Percentiles rank a stretch among this genome's conserved stretches.
Evolutionary conservation across 23 tunicate genomes (phyloP).

Genomic region (Corella eumyota): DNA sequence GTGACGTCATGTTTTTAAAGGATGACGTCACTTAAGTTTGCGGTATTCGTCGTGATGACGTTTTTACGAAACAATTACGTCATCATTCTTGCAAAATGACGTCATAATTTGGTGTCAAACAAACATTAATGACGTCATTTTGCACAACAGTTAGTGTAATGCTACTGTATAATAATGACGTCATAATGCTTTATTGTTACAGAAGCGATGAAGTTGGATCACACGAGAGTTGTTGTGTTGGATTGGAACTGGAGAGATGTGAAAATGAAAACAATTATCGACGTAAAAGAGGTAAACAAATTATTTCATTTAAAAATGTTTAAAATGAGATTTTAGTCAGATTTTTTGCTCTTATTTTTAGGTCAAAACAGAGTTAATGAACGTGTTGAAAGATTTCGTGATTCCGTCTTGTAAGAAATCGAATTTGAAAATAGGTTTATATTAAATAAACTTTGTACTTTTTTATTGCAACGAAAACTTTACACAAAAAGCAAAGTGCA

Average conservation of each 20-base stretch:
- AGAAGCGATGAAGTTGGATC: constrained; percentile 32
- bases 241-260: constrained; percentile 86
- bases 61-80: no score
- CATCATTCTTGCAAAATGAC: no score
- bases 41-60: no score
- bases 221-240: constrained; percentile 36
- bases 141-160: no score
- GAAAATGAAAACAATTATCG: constrained; percentile 57
- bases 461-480: no score
- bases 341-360: constrained; percentile 2
- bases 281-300: constrained; percentile 38
- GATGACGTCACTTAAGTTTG: no score
- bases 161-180: no score
- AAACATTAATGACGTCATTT: no score
- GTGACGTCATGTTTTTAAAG: no score
- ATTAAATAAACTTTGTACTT: no score
- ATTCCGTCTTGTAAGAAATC: constrained; percentile 49
- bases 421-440: constrained; percentile 37
- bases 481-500: no score
- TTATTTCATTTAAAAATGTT: neutral
- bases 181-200: constrained; percentile 6
- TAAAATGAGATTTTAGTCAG: neutral
- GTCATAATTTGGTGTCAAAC: no score
- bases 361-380: constrained; percentile 35
- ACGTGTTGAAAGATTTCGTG: constrained; percentile 54